Conservation (phyloP, 2,888 invertebrate species). For the Synanthedon tipuliformis region DNA sequence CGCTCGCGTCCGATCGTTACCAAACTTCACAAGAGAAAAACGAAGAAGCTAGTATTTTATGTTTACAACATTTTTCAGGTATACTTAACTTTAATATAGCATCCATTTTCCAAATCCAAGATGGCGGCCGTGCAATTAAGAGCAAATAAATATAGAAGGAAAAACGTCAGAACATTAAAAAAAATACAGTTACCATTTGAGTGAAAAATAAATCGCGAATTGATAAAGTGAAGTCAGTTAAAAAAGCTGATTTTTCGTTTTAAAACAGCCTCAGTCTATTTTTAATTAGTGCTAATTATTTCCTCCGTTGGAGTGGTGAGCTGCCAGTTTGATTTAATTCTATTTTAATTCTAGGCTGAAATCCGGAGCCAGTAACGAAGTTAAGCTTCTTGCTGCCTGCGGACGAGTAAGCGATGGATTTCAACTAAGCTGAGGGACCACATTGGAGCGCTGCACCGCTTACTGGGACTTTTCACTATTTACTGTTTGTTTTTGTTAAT, state of each 20-base stretch:
- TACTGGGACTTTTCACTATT: constrained; percentile 1
- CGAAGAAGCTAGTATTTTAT: too few species aligned
- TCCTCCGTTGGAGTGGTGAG: background rate
- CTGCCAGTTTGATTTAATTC: constrained; percentile 14
- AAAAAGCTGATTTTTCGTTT: background rate
- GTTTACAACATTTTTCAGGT: too few species aligned
- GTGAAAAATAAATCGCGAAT: too few species aligned
- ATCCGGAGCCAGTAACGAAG: constrained; percentile 4
- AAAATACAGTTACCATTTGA: too few species aligned
- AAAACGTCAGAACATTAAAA: too few species aligned
- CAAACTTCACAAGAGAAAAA: too few species aligned
- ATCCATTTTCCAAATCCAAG: too few species aligned
- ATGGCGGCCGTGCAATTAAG: too few species aligned
- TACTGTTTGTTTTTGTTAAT: background rate
- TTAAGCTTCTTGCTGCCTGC: constrained; percentile 7
- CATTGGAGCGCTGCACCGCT: constrained; percentile 3
- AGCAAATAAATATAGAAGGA: too few species aligned
- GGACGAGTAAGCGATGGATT: constrained; percentile 5
- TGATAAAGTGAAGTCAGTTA: background rate
- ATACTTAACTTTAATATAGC: too few species aligned
- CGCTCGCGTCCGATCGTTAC: too few species aligned
- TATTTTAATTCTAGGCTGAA: constrained; percentile 6
- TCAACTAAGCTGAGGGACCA: constrained; percentile 1
- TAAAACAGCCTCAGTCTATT: background rate
- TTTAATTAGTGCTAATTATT: background rate